Conservation (phyloP, 2,113 vertebrate species). For the Origma solitaria region DNA sequence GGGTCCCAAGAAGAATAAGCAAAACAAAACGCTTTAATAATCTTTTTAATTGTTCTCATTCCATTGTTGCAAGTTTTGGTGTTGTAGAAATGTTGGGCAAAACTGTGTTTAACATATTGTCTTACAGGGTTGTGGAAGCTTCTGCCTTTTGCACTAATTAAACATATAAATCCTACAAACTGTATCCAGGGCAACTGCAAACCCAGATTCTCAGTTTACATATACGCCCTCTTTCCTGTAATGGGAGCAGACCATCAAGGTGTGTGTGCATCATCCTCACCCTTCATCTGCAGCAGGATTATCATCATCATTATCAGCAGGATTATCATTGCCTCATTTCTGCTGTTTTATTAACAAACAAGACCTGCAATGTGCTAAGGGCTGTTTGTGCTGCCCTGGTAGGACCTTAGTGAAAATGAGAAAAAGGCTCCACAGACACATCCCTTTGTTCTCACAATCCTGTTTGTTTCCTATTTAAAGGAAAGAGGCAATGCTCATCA, state of each 20-base stretch:
- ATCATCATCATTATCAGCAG: neutral
- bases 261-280: neutral
- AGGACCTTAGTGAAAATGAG: neutral
- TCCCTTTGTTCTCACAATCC: neutral
- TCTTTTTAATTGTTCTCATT: neutral
- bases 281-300: neutral
- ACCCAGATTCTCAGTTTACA: neutral
- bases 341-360: neutral
- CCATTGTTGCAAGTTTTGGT: neutral
- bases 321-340: neutral
- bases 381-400: neutral
- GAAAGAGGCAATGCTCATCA: neutral
- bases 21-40: neutral
- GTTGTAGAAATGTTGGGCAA: neutral
- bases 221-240: neutral
- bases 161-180: slow-evolving; percentile 8
- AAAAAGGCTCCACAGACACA: neutral
- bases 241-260: neutral
- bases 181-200: neutral
- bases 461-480: neutral
- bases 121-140: neutral
- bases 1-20: neutral
- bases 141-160: slow-evolving; percentile 1
- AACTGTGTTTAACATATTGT: neutral
- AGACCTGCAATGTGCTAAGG: neutral